These are phyloP conservation scores for Papilio elwesi DNA, from an alignment of 2,888 invertebrate genomes.

Conservation along the genomic window DNA sequence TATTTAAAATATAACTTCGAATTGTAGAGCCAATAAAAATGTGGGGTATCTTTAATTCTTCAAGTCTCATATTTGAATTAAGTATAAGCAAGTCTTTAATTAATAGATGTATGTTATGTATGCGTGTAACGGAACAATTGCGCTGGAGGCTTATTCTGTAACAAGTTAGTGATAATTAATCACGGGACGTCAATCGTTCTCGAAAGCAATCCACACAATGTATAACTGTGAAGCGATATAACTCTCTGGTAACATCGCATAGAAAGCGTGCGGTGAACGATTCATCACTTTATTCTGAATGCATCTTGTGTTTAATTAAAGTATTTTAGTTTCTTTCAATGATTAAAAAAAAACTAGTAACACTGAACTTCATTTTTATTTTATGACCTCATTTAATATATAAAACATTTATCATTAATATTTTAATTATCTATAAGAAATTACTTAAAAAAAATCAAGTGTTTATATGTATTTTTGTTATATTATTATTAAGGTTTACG, in stretches of 20 bases:
- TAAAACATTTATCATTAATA: too few relatives aligned
- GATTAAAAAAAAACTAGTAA: neutral
- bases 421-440: neutral
- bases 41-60: constrained; percentile 7
- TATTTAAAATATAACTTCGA: neutral
- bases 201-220: constrained; percentile 27
- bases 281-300: constrained; percentile 20
- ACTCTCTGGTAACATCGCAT: constrained; percentile 9
- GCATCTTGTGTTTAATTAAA: constrained; percentile 13
- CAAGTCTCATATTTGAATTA: constrained; percentile 12
- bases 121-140: constrained; percentile 28
- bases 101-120: neutral
- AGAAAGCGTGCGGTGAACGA: constrained; percentile 33
- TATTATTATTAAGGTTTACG: neutral
- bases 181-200: constrained; percentile 28
- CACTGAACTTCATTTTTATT: neutral
- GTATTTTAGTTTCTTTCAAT: neutral
- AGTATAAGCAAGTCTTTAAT: constrained; percentile 4
- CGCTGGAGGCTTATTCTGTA: constrained; percentile 18
- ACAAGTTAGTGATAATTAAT: constrained; percentile 23
- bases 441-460: neutral
- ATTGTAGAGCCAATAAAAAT: neutral
- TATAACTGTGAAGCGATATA: constrained; percentile 15
- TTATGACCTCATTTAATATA: neutral
- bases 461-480: too few relatives aligned